Percentiles rank a stretch among this genome's conserved stretches.
These are phyloP conservation scores for Samia ricini DNA, from an alignment of 1,140 invertebrate genomes.

Conservation along the genomic window DNA sequence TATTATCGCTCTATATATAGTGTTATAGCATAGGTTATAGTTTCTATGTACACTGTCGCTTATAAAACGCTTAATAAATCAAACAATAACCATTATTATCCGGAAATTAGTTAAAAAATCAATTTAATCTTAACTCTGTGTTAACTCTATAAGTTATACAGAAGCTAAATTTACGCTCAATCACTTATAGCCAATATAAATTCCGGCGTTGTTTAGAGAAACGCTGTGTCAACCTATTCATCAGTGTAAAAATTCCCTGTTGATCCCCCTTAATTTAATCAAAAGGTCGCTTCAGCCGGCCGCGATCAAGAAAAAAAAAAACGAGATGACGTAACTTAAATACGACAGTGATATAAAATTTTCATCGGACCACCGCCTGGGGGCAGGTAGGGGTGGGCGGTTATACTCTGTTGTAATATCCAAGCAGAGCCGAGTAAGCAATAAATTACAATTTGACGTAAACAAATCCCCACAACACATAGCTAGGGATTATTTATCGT, in stretches of 20 bases:
- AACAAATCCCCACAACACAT: conserved; percentile 67
- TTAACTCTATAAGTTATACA: conserved; percentile 60
- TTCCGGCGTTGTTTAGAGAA: conserved; percentile 56
- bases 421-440: conserved; percentile 64
- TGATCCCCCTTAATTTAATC: conserved; percentile 76
- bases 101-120: background rate
- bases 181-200: conserved; percentile 70
- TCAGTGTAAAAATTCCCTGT: conserved; percentile 73
- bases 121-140: conserved; percentile 22
- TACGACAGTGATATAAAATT: conserved; percentile 69
- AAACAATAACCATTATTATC: too few relatives aligned
- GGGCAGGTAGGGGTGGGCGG: conserved; percentile 32
- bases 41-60: too few relatives aligned
- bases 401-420: conserved; percentile 55
- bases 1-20: too few relatives aligned
- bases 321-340: conserved; percentile 62
- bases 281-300: conserved; percentile 71
- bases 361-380: conserved; percentile 49
- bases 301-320: conserved; percentile 72
- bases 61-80: too few relatives aligned
- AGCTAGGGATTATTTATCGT: conserved; percentile 66
- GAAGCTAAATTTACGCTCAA: conserved; percentile 51
- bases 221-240: conserved; percentile 70
- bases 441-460: conserved; percentile 75
- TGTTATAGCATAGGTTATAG: too few relatives aligned